Percentiles rank a stretch among this genome's conserved stretches.
These are phyloP conservation scores for Pegea sp. DNA, from an alignment of 23 tunicate species.

Conservation along the genomic window DNA sequence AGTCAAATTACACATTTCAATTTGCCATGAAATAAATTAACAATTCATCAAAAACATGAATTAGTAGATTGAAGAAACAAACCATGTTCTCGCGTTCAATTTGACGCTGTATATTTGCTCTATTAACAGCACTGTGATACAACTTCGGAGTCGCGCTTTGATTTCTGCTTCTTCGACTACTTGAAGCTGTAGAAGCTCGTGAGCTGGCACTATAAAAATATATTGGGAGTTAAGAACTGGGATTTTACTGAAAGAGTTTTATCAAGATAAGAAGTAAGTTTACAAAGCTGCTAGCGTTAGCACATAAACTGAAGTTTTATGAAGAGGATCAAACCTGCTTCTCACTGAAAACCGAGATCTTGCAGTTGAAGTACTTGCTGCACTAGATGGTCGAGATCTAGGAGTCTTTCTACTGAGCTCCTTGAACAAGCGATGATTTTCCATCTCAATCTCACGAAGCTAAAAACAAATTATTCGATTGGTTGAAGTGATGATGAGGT, in stretches of 20 bases:
- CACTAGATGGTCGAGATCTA: slow-evolving; percentile 69
- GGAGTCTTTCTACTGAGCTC: too few species aligned
- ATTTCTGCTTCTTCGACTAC: slow-evolving; percentile 13
- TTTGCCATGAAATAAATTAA: too few species aligned
- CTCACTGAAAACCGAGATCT: slow-evolving; percentile 1
- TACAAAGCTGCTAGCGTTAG: too few species aligned
- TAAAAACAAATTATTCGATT: slow-evolving; percentile 6
- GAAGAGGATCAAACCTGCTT: slow-evolving; percentile 1
- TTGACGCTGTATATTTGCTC: slow-evolving; percentile 39
- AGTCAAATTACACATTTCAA: too few species aligned
- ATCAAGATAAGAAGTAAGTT: too few species aligned
- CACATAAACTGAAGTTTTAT: too few species aligned
- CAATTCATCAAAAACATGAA: too few species aligned
- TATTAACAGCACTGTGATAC: slow-evolving; percentile 56
- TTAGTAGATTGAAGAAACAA: not conserved
- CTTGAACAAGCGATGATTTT: slow-evolving; percentile 39
- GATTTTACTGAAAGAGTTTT: not conserved
- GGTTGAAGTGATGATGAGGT: too few species aligned
- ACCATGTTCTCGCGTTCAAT: slow-evolving; percentile 82
- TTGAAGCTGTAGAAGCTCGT: slow-evolving; percentile 1
- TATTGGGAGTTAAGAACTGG: too few species aligned
- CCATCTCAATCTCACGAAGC: slow-evolving; percentile 66
- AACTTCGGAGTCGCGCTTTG: slow-evolving; percentile 13
- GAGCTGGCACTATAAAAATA: too few species aligned
- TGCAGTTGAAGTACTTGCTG: slow-evolving; percentile 51